Base-by-base conservation (phyloP, 2,888 invertebrate species). In the Ochropleura plecta region DNA sequence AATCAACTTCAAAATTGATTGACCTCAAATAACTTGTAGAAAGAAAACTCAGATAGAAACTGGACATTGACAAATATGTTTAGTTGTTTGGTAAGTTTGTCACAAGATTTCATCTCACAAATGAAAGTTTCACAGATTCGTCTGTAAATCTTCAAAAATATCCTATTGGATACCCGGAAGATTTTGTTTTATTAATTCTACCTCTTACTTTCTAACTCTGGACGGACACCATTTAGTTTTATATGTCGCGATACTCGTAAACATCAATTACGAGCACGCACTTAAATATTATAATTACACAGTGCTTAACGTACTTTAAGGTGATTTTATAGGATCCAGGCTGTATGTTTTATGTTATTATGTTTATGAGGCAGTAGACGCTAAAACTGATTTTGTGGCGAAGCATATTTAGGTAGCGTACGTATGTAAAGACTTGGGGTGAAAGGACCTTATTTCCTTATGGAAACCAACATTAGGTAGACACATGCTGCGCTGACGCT, bases 281-380 rank as follows among this genome's bases (percentile, higher is more conserved):
- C 76, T 62, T 67, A 75, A 78, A 81, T 81, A 81, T 63, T 75
- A 76, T 76, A 69, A 82, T 66, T 69, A 79, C 55, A 69, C 10
- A n/a, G 49, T 53, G 66, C 55, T 79, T 57, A 70, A 51, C 44
- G 68, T 55, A 55, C 53, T 65, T 30, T 76, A 48, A 76, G 66
- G 65, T 66, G 62, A 76, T 77, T 82, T 78, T 63, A 79, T 65
- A 30, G 67, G 67, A 82, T 64, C 51, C 18, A 48, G 42, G 18
- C 48, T 55, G 48, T 59, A 55, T 59, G 68, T 60, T 80, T 74
- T 70, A 85, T 66, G 68, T 59, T 64, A 30, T 57, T 59, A 59
- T 57, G 76, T 76, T 82, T 73, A 81, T 64, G 73, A 57, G 71
- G 67, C 42, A 70, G 16, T 71, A 55, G 65, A 51, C 51, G 12